phyloP scores from a whole-genome alignment of 2,113 vertebrate species.

The Macrotis lagotis region DNA sequence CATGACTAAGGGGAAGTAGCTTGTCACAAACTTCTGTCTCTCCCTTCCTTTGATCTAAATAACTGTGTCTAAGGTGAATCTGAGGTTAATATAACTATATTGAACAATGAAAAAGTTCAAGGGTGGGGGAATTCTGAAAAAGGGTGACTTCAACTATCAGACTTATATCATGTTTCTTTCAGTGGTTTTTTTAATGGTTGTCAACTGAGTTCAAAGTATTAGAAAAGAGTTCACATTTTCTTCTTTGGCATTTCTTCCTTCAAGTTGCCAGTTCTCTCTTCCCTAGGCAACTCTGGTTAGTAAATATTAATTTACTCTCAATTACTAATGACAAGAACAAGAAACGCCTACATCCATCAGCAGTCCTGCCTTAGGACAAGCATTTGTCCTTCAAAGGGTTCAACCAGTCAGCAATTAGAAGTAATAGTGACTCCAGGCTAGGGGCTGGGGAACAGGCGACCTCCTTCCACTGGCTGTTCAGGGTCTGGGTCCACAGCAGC shows the following conservation, averaged over 20 bases:
- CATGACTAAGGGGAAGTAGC: background rate
- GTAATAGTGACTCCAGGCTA: slow-evolving; percentile 86
- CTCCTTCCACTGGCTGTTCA: background rate
- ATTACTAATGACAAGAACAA: slow-evolving; percentile 89
- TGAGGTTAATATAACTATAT: slow-evolving; percentile 33
- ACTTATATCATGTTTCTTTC: slow-evolving; percentile 57
- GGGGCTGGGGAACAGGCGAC: slow-evolving; percentile 60
- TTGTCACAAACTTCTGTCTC: background rate
- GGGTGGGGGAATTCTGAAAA: background rate
- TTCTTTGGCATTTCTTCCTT: slow-evolving; percentile 27
- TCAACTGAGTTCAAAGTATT: slow-evolving; percentile 67
- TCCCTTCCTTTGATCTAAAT: slow-evolving; percentile 50
- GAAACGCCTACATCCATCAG: slow-evolving; percentile 82
- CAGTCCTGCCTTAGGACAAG: slow-evolving; percentile 79
- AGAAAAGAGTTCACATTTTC: slow-evolving; percentile 58
- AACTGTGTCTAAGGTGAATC: background rate
- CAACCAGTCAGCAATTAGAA: slow-evolving; percentile 86
- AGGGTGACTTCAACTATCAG: slow-evolving; percentile 56
- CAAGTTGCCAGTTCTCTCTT: slow-evolving; percentile 67
- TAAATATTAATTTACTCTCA: slow-evolving; percentile 85
- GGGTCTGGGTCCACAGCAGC: slow-evolving; percentile 35
- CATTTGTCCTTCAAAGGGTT: slow-evolving; percentile 86
- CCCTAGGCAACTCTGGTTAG: slow-evolving; percentile 83
- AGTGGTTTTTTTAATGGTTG: slow-evolving; percentile 52
- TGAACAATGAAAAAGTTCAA: background rate